Evolutionary conservation across 2,888 invertebrate species (phyloP), one percentile per base, ranked within the genome.

Genomic region (Andrena haemorrhoa): DNA sequence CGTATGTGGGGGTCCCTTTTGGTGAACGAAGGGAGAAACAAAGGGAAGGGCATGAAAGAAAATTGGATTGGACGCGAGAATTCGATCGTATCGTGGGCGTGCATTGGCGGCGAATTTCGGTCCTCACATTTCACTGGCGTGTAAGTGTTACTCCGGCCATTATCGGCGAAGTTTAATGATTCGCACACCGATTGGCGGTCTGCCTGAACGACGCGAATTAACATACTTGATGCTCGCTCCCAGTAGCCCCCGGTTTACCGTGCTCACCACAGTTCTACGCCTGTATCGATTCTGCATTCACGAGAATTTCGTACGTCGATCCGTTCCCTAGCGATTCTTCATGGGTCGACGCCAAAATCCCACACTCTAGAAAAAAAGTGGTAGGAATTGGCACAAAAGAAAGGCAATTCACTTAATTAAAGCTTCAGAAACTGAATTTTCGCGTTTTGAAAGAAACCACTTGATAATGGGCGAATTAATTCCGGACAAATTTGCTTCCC

Each of bases 121-220:
- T 64, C 61, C 53, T 75, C 49, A 31, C 68, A 58, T 69, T 75
- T 69, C 64, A 49, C 75, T 47, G 61, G 26, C 20, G 64, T 12
- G 51, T 76, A 76, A 76, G 77, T 76, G 69, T 41, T 65, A 51
- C 69, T 23, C n/a, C 16, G 49, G 56, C 63, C 73, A 72, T 82
- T 80, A 75, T 68, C 82, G 51, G 53, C 41, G 51, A 63, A 73
- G 83, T 84, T 83, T 79, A 84, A 84, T 79, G 83, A 71, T 74
- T 71, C 79, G 79, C 70, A 35, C 63, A 56, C 20, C 83, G 70
- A 82, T 82, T 73, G 79, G 75, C 75, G 83, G 82, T 79, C 75
- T 75, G 75, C 69, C 79, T 65, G 79, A 82, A 82, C 82, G 82
- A 65, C 65, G 65, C 47, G 79, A 84, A 84, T 84, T 82, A 84